Evolutionary conservation across 2,797 vertebrate species (phyloP), one percentile per base, ranked within the genome.

Genomic region (Mormyrus hasselquistii): DNA sequence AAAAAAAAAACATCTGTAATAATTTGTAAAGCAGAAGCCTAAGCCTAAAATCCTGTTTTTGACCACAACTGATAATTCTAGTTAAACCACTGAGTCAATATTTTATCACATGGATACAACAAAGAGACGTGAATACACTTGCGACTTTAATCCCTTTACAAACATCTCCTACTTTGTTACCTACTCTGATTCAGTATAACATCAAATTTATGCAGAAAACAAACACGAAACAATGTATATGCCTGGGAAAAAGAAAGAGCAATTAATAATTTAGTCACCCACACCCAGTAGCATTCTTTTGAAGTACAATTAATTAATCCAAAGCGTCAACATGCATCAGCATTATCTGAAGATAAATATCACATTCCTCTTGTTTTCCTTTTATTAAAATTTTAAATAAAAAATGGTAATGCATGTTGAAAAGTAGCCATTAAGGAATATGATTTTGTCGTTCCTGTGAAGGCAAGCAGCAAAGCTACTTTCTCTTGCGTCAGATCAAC

Each of bases 111-210:
- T 92, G 90, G 91, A 87, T 93, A 94, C 92, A 93, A 93, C 93
- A 94, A 95, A 93, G 94, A 94, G 93, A 95, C 94, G 93, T 93
- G 93, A 92, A 95, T 94, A 93, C 91, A 93, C 16, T 94, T 94
- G 73, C 73, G 41, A 41, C 73, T 79, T 44, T 79, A 79, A 79
- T 79, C 93, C 92, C 92, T 93, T 88, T 93, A 94, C 94, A 94
- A 95, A 95, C 93, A 95, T 94, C 93, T 92, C 94, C 94, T 93
- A 57, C 76, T 59, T 87, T 53, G 47, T 55, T 79, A 79, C 73
- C 73, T 85, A 57, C 2, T 87, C 44, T 38, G 65, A 73, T 73
- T 73, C 85, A 44, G 38, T 59, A n/a, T 65, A 88, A 76, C 44
- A 52, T 44, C 73, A 86, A 85, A 69, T 53, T 76, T 65, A 87